Percentiles rank a stretch among this genome's conserved stretches.
These are phyloP conservation scores for Eptesicus fuscus DNA, from an alignment of 2,113 vertebrate species.

Conservation along the genomic window DNA sequence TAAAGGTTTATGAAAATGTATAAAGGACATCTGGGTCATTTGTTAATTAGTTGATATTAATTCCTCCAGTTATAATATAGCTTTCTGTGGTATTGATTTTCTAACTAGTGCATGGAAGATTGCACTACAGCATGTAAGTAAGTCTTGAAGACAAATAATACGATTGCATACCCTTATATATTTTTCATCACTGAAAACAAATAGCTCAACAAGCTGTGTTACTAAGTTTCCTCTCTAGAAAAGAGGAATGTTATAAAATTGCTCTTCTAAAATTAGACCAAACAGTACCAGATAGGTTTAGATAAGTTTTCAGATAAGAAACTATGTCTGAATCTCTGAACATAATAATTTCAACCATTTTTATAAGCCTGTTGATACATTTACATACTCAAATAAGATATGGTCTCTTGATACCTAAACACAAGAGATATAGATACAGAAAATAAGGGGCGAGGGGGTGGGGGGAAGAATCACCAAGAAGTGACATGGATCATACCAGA, in stretches of 20 bases:
- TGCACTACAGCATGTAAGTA: background rate
- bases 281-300: conserved; percentile 20
- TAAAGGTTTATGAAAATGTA: background rate
- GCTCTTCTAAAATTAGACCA: conserved; percentile 66
- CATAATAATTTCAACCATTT: background rate
- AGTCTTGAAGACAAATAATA: conserved; percentile 20
- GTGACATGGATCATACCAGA: background rate
- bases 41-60: conserved; percentile 27
- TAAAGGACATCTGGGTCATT: conserved; percentile 18
- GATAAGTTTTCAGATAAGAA: conserved; percentile 60
- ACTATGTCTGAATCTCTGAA: conserved; percentile 60
- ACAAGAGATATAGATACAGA: background rate
- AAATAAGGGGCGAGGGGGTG: background rate
- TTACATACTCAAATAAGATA: background rate
- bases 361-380: background rate
- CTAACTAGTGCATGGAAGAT: background rate
- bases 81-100: background rate
- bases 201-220: background rate
- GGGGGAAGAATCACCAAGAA: background rate
- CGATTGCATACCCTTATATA: background rate
- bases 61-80: background rate
- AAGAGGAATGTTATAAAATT: conserved; percentile 65
- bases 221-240: conserved; percentile 54
- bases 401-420: background rate
- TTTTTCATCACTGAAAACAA: conserved; percentile 25